These are phyloP conservation scores for Rhynchophorus ferrugineus DNA, from an alignment of 1,140 invertebrate genomes.

Conservation along the genomic window DNA sequence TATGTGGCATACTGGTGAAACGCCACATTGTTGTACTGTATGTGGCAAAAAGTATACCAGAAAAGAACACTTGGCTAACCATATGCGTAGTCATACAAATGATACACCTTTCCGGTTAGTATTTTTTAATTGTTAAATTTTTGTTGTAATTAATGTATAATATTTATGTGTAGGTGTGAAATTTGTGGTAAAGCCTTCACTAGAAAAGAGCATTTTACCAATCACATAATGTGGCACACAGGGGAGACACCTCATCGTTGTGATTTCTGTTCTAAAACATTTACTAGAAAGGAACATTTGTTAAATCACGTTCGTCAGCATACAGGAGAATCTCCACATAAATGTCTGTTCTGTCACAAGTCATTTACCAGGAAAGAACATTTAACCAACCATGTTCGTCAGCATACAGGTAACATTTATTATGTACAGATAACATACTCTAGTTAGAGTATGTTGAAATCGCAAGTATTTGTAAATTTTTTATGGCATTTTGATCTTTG, in stretches of 20 bases:
- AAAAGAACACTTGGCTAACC: constrained; percentile 68
- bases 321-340: constrained; percentile 71
- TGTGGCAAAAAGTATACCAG: constrained; percentile 72
- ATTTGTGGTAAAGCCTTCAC: constrained; percentile 84
- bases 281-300: constrained; percentile 74
- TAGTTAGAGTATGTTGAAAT: too few relatives aligned
- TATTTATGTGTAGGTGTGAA: constrained; percentile 56
- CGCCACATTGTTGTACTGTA: constrained; percentile 64
- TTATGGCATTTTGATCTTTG: too few relatives aligned
- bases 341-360: constrained; percentile 74
- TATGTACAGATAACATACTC: constrained; percentile 57
- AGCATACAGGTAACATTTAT: constrained; percentile 75
- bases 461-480: too few relatives aligned
- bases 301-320: constrained; percentile 77
- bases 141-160: background rate
- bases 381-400: constrained; percentile 70
- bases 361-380: constrained; percentile 77
- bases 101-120: constrained; percentile 40
- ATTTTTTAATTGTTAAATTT: background rate
- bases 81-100: constrained; percentile 63
- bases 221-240: constrained; percentile 79
- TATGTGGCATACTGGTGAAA: constrained; percentile 65
- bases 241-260: constrained; percentile 82
- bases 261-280: constrained; percentile 76
- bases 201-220: constrained; percentile 76